Base-by-base conservation (phyloP, 2,797 vertebrate genomes). In the Diplodus sargus region DNA sequence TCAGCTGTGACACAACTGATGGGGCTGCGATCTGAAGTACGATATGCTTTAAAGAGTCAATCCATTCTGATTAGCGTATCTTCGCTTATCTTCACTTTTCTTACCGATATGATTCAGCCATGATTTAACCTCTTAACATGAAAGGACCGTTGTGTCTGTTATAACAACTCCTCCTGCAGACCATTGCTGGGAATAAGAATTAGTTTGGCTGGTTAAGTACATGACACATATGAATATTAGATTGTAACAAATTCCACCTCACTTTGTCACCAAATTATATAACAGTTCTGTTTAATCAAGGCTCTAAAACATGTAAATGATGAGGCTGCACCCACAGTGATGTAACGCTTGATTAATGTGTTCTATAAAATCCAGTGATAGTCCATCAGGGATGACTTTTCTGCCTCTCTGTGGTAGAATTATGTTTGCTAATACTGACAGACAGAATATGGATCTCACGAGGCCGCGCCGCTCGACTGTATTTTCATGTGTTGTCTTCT, bases 391-490 rank as follows among this genome's bases (percentile, higher is more conserved):
- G 10, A 34, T 30, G 17, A 1, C 0, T 4, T 43, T 0, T n/a
- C 23, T 14, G 6, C 23, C 12, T 14, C 20, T 49, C 11, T 48
- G 9, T 23, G 11, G 16, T 18, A 25, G 30, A 39, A 17, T 47
- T 15, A 42, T 28, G 39, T 61, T 69, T 3, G 3, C 5, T 39
- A 22, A 49, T 52, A 18, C 17, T 70, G 43, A 4, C n/a, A 10
- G 30, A 67, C 15, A 67, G n/a, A 39, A 20, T 9, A 30, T 4
- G 23, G 34, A 39, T 64, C 23, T 34, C 9, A 10, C 8, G 10
- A 39, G 39, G 5, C 42, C 2, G 39, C 8, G 39, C 39, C 8
- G 10, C 39, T 39, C 39, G 39, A 28, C 67, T 97, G 95, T 90
- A 5, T 25, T 69, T 54, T 81, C 4, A 57, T 10, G 49, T 14